Base-by-base conservation (phyloP, 2,113 vertebrate species). In the Fukomys damarensis region DNA sequence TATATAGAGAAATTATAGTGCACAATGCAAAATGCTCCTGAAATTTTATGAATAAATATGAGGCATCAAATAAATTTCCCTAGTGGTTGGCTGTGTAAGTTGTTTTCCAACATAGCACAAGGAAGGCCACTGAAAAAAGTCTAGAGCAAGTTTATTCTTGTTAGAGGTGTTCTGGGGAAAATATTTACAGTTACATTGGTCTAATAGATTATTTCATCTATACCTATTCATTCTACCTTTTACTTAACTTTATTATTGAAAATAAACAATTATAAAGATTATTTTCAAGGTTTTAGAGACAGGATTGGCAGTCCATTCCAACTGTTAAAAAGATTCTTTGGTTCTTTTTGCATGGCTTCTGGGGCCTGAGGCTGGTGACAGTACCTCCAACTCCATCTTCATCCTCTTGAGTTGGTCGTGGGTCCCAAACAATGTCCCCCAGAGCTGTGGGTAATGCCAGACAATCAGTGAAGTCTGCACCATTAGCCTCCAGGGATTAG, bases 401-500 rank as follows among this genome's bases (percentile, higher is more conserved):
- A 93, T 85, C 84, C 49, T 86, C n/a, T 92, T 91, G 83, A 81
- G 79, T 70, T 86, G 93, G 79, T 91, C n/a, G n/a, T 95, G 58
- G 82, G 92, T 92, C 68, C 86, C 91, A 84, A 93, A 89, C 63
- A 66, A n/a, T 74, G 80, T 76, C 86, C 59, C 89, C 83, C 41
- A 43, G 92, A n/a, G 30, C 80, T 87, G 35, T 77, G 66, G 72
- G 94, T 89, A 95, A 91, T 66, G 86, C 63, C 95, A 91, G 95
- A 95, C 89, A 97, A 96, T 97, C 97, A 98, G 95, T 96, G 94
- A 91, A 61, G 84, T 61, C 94, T 92, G 93, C 52, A 92, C 93
- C 93, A 96, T 95, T 97, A 97, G 72, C 94, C 95, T 94, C 89
- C 80, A 91, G 98, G 94, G 97, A 96, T 93, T 94, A 85, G 95